Conservation (phyloP, 1,140 invertebrate species). For the Cyclina sinensis region DNA sequence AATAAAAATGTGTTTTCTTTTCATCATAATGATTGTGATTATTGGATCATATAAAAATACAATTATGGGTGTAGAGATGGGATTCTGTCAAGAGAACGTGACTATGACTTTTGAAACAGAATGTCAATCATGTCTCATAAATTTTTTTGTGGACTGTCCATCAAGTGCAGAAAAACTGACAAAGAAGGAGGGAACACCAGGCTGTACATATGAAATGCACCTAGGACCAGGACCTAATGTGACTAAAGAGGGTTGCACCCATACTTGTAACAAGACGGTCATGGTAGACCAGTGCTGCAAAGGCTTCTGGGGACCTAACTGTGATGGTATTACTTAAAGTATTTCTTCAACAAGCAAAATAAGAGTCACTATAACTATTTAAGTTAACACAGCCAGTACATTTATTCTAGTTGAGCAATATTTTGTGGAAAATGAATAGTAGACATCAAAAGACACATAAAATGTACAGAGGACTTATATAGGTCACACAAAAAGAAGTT, state of each 20-base stretch:
- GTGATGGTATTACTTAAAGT: slow-evolving; percentile 60
- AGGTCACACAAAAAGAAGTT: too few relatives aligned
- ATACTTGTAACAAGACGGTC: slow-evolving; percentile 15
- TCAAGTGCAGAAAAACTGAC: background rate
- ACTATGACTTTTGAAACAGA: slow-evolving; percentile 36
- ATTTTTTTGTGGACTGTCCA: slow-evolving; percentile 40
- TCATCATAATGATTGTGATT: too few relatives aligned
- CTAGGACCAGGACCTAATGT: slow-evolving; percentile 42
- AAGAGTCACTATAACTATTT: background rate
- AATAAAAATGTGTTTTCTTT: too few relatives aligned
- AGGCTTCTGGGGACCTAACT: slow-evolving; percentile 55
- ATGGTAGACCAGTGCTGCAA: slow-evolving; percentile 32
- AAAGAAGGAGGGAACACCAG: slow-evolving; percentile 24
- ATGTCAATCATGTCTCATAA: slow-evolving; percentile 39
- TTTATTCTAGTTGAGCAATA: too few relatives aligned
- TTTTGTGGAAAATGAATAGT: too few relatives aligned
- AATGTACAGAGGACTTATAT: too few relatives aligned
- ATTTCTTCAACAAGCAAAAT: background rate
- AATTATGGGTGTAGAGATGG: background rate
- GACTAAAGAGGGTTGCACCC: slow-evolving; percentile 13
- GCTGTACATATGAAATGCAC: slow-evolving; percentile 16
- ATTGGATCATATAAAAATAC: background rate
- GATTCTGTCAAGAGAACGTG: slow-evolving; percentile 7
- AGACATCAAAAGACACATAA: too few relatives aligned
- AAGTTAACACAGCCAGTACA: too few relatives aligned